Evolutionary conservation across 1,140 invertebrate species (phyloP).

Genomic region (Cataglyphis hispanica): DNA sequence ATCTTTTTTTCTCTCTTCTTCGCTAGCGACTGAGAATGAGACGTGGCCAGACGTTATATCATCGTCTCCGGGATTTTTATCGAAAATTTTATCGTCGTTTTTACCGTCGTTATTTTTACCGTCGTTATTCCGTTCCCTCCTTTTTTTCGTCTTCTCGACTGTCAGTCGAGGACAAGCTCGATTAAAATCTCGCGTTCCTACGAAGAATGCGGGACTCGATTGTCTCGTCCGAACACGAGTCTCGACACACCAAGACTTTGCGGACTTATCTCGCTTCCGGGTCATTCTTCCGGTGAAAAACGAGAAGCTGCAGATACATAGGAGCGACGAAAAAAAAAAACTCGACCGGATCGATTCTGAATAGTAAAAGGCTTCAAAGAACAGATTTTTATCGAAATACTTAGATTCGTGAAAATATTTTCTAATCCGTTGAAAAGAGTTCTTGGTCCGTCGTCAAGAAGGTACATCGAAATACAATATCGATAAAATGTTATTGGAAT

Average conservation of each 20-base stretch:
- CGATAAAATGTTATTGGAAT: not conserved
- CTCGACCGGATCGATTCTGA: not conserved
- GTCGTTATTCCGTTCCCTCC: slow-evolving; percentile 38
- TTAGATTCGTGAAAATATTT: slow-evolving; percentile 13
- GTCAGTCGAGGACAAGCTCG: slow-evolving; percentile 43
- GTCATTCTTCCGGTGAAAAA: slow-evolving; percentile 68
- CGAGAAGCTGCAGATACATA: slow-evolving; percentile 32
- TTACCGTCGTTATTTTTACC: slow-evolving; percentile 10
- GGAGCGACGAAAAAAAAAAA: slow-evolving; percentile 13
- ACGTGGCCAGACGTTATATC: not conserved
- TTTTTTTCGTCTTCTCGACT: slow-evolving; percentile 29
- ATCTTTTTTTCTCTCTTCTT: not conserved
- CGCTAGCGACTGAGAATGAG: not conserved
- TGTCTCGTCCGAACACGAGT: slow-evolving; percentile 70
- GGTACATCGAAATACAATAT: not conserved
- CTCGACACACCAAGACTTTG: slow-evolving; percentile 44
- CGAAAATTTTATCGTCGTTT: slow-evolving; percentile 40
- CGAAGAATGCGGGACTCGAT: slow-evolving; percentile 53
- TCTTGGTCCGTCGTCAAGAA: not conserved
- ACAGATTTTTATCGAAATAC: slow-evolving; percentile 31
- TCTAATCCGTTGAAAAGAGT: not conserved
- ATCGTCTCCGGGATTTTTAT: slow-evolving; percentile 1
- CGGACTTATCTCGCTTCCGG: slow-evolving; percentile 75
- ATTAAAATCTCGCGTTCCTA: slow-evolving; percentile 63
- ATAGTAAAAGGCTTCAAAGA: not conserved